Conservation (phyloP, 1,140 invertebrate genomes). For the Coenobita brevimanus region DNA sequence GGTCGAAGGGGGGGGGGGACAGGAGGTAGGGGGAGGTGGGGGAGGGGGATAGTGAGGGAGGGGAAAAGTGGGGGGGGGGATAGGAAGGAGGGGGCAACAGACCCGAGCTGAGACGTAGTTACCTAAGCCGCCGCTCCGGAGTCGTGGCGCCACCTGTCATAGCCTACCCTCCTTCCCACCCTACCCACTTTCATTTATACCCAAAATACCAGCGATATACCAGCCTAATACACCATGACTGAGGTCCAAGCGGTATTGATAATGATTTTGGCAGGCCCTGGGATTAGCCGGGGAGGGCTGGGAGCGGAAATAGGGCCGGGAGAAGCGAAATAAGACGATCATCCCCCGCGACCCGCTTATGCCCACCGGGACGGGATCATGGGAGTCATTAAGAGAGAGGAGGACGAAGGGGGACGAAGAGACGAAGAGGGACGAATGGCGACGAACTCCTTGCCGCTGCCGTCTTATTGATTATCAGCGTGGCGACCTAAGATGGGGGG, state of each 20-base stretch:
- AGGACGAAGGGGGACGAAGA: not conserved
- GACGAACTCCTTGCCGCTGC: slow-evolving; percentile 24
- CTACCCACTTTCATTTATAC: not conserved
- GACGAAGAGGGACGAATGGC: not conserved
- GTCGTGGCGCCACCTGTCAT: not conserved
- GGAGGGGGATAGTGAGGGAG: not conserved
- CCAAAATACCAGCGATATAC: not conserved
- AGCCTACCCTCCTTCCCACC: not conserved
- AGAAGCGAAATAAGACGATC: not conserved
- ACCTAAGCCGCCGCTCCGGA: not conserved
- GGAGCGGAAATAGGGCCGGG: not conserved
- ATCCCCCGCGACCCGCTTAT: not conserved
- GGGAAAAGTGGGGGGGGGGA: not conserved
- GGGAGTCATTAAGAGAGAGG: not conserved
- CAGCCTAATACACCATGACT: not conserved
- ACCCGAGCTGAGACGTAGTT: not conserved
- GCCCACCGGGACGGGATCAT: not conserved
- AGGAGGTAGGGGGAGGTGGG: not conserved
- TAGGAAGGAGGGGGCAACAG: not conserved
- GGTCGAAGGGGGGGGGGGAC: slow-evolving; percentile 4
- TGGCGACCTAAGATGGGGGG: slow-evolving; percentile 40
- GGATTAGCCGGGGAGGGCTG: no score
- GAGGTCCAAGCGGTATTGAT: no score
- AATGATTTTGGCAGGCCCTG: no score
- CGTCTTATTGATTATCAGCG: slow-evolving; percentile 61